These are phyloP conservation scores for Pongo pygmaeus DNA, from an alignment of 2,113 vertebrate genomes.

Conservation along the genomic window DNA sequence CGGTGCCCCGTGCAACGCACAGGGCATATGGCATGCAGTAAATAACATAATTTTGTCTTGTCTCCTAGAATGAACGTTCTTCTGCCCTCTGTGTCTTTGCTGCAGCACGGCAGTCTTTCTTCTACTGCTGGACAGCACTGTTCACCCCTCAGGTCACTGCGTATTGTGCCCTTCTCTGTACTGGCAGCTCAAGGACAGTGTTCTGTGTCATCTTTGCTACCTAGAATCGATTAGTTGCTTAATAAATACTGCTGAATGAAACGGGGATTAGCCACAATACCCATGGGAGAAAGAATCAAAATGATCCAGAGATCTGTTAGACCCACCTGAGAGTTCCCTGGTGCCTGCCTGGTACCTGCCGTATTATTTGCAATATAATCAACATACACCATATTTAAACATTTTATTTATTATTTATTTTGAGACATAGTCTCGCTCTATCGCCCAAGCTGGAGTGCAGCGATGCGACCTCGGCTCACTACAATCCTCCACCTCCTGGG, in stretches of 20 bases:
- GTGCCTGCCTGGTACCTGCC: not conserved
- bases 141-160: not conserved
- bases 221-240: not conserved
- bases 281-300: not conserved
- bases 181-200: not conserved
- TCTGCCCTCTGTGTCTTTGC: not conserved
- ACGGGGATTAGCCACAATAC: not conserved
- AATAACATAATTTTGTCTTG: not conserved
- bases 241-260: not conserved
- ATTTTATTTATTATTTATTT: too few species aligned
- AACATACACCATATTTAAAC: not conserved
- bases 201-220: not conserved
- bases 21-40: fast-evolving
- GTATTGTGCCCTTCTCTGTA: not conserved
- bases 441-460: too few species aligned
- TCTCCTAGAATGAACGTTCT: not conserved
- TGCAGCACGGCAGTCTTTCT: fast-evolving
- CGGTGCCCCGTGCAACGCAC: not conserved
- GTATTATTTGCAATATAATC: not conserved
- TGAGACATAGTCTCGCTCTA: too few species aligned
- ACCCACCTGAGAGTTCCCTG: not conserved
- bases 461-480: too few species aligned
- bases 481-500: too few species aligned
- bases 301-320: not conserved
- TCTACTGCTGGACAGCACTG: not conserved